Conservation (phyloP, 2,888 invertebrate genomes). For the Agrochola lota region DNA sequence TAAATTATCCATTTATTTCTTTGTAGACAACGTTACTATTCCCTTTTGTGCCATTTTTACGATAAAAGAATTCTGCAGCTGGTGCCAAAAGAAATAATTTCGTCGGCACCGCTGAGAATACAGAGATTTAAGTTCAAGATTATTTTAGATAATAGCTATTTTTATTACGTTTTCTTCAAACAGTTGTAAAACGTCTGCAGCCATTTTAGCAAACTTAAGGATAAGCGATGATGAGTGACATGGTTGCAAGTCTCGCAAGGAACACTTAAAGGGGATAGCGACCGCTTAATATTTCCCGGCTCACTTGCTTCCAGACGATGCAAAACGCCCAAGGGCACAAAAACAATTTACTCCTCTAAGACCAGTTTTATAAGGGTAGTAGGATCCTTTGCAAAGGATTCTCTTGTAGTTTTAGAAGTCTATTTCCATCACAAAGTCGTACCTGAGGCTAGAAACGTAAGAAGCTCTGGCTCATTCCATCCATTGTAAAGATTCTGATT, state of each 20-base stretch:
- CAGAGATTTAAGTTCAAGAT: conserved; percentile 59
- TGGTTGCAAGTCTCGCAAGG: conserved; percentile 29
- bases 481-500: conserved; percentile 70
- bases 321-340: conserved; percentile 84
- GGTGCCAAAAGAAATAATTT: conserved; percentile 68
- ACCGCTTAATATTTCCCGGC: conserved; percentile 71
- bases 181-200: conserved; percentile 35
- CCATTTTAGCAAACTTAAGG: conserved; percentile 21
- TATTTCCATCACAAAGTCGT: conserved; percentile 85
- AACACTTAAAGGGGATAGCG: conserved; percentile 61
- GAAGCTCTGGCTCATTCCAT: conserved; percentile 66
- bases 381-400: conserved; percentile 77
- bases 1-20: conserved; percentile 62
- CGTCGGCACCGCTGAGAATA: conserved; percentile 55
- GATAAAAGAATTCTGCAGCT: conserved; percentile 69
- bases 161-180: conserved; percentile 50
- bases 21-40: conserved; percentile 59
- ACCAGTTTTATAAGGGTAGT: conserved; percentile 76
- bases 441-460: conserved; percentile 78
- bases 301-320: conserved; percentile 71
- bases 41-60: conserved; percentile 68
- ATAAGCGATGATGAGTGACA: conserved; percentile 36
- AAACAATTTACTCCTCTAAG: conserved; percentile 88
- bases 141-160: conserved; percentile 48
- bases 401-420: conserved; percentile 78